Evolutionary conservation across 2,888 invertebrate genomes (phyloP), one percentile per base, ranked within the genome.

Genomic region (Epicampocera succincta): DNA sequence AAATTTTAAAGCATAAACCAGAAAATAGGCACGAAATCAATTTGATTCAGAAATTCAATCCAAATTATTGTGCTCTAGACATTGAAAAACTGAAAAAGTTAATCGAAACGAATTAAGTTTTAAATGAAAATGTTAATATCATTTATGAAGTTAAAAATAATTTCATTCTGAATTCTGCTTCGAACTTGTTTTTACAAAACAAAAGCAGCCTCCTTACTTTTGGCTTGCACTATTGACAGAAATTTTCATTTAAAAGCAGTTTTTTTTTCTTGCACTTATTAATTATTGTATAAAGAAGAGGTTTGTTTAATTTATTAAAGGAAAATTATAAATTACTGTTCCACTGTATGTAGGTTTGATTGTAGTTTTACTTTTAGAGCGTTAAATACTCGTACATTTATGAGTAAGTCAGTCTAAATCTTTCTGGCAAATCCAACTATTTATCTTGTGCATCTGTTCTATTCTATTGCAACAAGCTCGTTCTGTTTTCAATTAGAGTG

Each of bases 321-420:
- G 63, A 21, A 63, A 60, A 68, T 60, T 61, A 50, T 58, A 77
- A 56, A 38, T 46, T 56, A 11, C n/a, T 12, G 17, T 42, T 78
- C 21, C 19, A 21, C 19, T 68, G 33, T 69, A 33, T 68, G 33
- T 69, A 50, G 48, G 33, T 40, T 52, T 44, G 46, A 52, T 42
- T 40, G 46, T 69, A 75, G 50, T 56, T 71, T 72, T 60, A 71
- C 75, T 82, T 82, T 78, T 78, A 78, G 82, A 82, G 82, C 82
- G 82, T 82, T 82, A 82, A 78, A 61, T 74, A 78, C n/a, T n/a
- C n/a, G n/a, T n/a, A n/a, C n/a, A n/a, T n/a, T n/a, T 73, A 78
- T 65, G 69, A 69, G 58, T 52, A 52, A 52, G 58, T 48, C 66
- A 58, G 33, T 73, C 63, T 54, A 42, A 58, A 72, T 72, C 72